Percentiles rank a stretch among this genome's conserved stretches.
These are phyloP conservation scores for Hypothenemus hampei DNA, from an alignment of 1,140 invertebrate species.

Conservation along the genomic window DNA sequence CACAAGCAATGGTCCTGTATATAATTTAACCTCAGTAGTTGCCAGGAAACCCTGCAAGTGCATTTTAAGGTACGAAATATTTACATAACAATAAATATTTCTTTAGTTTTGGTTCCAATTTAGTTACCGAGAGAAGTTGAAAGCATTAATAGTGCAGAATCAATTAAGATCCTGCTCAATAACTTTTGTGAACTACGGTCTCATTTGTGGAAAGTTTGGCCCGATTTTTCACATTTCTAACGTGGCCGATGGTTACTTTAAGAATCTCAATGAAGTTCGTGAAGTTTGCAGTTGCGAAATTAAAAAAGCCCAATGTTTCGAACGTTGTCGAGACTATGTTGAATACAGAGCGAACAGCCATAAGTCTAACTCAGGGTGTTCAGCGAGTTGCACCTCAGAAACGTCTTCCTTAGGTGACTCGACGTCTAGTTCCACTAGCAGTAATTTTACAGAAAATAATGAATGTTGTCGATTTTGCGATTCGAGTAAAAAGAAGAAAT, in stretches of 20 bases:
- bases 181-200: conserved; percentile 32
- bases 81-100: not conserved
- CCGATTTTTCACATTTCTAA: conserved; percentile 16
- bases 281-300: conserved; percentile 11
- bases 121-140: conserved; percentile 16
- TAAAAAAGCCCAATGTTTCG: conserved; percentile 9
- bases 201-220: conserved; percentile 16
- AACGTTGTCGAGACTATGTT: conserved; percentile 8
- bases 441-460: too few species aligned
- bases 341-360: conserved; percentile 4
- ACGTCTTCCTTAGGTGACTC: too few species aligned
- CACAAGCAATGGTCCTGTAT: conserved; percentile 17
- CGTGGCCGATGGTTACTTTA: not conserved
- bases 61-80: not conserved
- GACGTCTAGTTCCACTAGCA: too few species aligned
- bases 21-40: conserved; percentile 6
- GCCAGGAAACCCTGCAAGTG: conserved; percentile 24
- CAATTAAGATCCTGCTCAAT: conserved; percentile 18
- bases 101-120: not conserved
- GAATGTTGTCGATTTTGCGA: too few species aligned
- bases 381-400: too few species aligned
- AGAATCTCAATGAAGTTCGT: not conserved
- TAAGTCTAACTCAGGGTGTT: not conserved
- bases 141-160: conserved; percentile 10
- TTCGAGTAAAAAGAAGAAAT: too few species aligned